Evolutionary conservation across 2,888 invertebrate genomes (phyloP).

Genomic region (Aphidius colemani): DNA sequence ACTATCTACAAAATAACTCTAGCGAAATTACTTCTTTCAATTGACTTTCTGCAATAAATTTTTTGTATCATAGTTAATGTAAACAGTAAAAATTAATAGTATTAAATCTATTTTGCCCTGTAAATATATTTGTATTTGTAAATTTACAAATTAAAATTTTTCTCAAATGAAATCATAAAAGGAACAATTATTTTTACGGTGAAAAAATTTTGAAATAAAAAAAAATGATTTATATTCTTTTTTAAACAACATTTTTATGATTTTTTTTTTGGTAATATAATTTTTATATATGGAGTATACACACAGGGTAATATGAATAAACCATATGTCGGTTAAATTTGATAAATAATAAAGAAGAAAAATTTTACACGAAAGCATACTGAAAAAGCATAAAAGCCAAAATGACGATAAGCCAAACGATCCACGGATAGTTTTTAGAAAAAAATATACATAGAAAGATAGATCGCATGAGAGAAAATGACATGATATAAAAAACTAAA

Average conservation of each 20-base stretch:
- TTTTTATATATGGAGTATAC: too few species aligned
- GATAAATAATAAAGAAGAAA: slow-evolving; percentile 23
- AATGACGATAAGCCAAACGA: slow-evolving; percentile 7
- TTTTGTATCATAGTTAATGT: too few species aligned
- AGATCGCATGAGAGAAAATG: not conserved
- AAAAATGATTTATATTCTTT: not conserved
- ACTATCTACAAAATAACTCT: too few species aligned
- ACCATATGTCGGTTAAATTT: not conserved
- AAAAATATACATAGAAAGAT: not conserved
- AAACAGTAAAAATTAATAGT: too few species aligned
- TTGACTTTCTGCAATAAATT: too few species aligned
- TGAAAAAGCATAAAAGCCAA: slow-evolving; percentile 10
- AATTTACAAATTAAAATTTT: too few species aligned
- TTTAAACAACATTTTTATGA: not conserved
- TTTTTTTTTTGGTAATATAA: too few species aligned
- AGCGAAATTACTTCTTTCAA: too few species aligned
- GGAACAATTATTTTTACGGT: not conserved
- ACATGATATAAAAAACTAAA: not conserved
- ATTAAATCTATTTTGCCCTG: too few species aligned
- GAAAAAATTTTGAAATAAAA: not conserved
- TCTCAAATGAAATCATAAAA: too few species aligned
- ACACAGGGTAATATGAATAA: too few species aligned
- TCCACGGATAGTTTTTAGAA: not conserved
- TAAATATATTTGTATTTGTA: too few species aligned
- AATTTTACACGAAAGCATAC: not conserved